Conservation (phyloP, 2,888 invertebrate species). For the Coronaproctus castanopsis region DNA sequence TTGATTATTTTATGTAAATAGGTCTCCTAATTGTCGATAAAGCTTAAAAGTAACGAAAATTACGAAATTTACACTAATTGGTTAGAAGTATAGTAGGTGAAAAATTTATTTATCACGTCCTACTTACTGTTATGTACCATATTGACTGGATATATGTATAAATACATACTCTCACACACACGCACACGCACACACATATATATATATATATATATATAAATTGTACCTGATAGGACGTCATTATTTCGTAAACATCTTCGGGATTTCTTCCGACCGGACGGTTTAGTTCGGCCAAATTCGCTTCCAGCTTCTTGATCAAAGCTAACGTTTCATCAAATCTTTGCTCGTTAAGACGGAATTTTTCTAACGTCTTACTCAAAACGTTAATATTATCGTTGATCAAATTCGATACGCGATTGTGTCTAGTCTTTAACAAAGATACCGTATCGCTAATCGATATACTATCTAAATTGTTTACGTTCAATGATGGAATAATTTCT, state of each 20-base stretch:
- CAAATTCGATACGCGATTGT: slow-evolving; percentile 45
- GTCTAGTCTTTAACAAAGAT: slow-evolving; percentile 55
- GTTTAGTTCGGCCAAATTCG: slow-evolving; percentile 58
- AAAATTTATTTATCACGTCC: too few species aligned
- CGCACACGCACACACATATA: too few species aligned
- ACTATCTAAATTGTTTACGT: slow-evolving; percentile 67
- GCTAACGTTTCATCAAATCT: slow-evolving; percentile 43
- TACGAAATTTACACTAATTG: too few species aligned
- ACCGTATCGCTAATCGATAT: slow-evolving; percentile 60
- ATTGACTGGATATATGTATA: too few species aligned
- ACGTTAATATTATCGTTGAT: slow-evolving; percentile 54
- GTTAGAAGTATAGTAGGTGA: too few species aligned
- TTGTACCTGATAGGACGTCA: slow-evolving; percentile 44
- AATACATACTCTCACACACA: too few species aligned
- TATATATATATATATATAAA: not conserved
- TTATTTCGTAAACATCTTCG: slow-evolving; percentile 70
- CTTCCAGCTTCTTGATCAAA: slow-evolving; percentile 44
- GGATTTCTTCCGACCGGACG: slow-evolving; percentile 70
- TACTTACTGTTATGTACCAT: too few species aligned
- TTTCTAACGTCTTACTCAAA: slow-evolving; percentile 52
- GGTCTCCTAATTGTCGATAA: too few species aligned
- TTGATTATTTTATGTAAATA: too few species aligned
- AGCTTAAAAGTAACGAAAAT: too few species aligned
- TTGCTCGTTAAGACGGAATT: slow-evolving; percentile 47
- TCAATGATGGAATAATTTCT: slow-evolving; percentile 56